Conservation (phyloP, 2,797 vertebrate genomes). For the Mionectes olivaceus region DNA sequence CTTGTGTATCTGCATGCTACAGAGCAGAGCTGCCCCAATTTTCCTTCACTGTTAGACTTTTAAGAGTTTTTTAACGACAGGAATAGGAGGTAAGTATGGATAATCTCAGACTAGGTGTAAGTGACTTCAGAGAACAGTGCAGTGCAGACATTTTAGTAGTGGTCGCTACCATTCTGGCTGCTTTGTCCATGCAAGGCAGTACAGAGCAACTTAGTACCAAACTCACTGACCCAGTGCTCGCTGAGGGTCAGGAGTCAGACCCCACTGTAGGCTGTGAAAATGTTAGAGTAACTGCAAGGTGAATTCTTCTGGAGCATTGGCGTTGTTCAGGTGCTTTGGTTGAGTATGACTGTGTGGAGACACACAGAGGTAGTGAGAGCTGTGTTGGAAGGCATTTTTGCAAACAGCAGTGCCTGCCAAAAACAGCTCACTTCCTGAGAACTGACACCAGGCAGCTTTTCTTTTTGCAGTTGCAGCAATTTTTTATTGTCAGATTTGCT, state of each 20-base stretch:
- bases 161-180: neutral
- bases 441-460: neutral
- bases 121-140: neutral
- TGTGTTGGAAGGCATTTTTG: slow-evolving; percentile 28
- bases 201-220: neutral
- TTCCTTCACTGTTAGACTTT: neutral
- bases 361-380: slow-evolving; percentile 27
- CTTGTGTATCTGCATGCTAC: neutral
- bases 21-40: neutral
- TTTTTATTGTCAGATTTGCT: slow-evolving; percentile 36
- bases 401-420: slow-evolving; percentile 14
- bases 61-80: neutral
- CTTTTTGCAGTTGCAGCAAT: slow-evolving; percentile 24
- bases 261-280: neutral
- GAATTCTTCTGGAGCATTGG: neutral
- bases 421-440: neutral
- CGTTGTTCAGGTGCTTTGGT: neutral
- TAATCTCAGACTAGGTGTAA: neutral
- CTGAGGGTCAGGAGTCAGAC: neutral
- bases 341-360: neutral
- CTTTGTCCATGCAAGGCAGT: neutral
- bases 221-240: neutral
- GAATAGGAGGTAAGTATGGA: neutral
- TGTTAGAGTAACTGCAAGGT: neutral
- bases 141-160: neutral